Percentiles rank a stretch among this genome's conserved stretches.
These are phyloP conservation scores for Neoaliturus tenellus DNA, from an alignment of 2,888 invertebrate species.

Conservation along the genomic window DNA sequence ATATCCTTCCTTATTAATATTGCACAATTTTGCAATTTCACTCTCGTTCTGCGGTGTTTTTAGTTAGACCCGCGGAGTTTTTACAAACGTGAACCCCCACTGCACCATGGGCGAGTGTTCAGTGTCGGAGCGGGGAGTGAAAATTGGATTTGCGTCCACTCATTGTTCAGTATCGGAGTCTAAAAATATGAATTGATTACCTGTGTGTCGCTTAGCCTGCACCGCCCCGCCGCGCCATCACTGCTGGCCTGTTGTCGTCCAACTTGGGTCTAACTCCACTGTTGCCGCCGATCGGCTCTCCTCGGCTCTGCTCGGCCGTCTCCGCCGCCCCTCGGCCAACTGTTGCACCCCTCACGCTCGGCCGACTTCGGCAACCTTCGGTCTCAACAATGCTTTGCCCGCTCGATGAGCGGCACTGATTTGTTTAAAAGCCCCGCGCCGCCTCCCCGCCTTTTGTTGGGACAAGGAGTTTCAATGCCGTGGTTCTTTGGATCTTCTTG, in stretches of 20 bases:
- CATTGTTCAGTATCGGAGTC: background rate
- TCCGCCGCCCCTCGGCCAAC: background rate
- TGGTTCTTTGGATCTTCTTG: background rate
- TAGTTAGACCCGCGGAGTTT: background rate
- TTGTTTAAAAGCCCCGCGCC: constrained; percentile 4
- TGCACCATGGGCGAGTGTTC: background rate
- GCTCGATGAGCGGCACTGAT: constrained; percentile 25
- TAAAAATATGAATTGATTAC: constrained; percentile 30
- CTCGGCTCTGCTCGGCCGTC: background rate
- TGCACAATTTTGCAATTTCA: no score
- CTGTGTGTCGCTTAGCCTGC: constrained; percentile 1
- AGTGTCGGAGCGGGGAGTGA: background rate
- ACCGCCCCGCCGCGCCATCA: background rate
- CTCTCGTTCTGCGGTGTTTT: no score
- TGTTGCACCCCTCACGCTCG: background rate
- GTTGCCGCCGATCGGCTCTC: background rate
- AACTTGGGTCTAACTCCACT: background rate
- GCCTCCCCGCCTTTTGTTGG: background rate
- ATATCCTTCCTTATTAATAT: no score
- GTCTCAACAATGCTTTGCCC: constrained; percentile 7
- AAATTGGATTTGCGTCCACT: background rate
- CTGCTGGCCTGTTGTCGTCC: background rate
- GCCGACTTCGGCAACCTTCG: background rate
- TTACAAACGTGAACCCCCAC: background rate
- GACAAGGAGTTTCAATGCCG: background rate